Conservation (phyloP, 2,888 invertebrate species). For the Phalangium opilio region DNA sequence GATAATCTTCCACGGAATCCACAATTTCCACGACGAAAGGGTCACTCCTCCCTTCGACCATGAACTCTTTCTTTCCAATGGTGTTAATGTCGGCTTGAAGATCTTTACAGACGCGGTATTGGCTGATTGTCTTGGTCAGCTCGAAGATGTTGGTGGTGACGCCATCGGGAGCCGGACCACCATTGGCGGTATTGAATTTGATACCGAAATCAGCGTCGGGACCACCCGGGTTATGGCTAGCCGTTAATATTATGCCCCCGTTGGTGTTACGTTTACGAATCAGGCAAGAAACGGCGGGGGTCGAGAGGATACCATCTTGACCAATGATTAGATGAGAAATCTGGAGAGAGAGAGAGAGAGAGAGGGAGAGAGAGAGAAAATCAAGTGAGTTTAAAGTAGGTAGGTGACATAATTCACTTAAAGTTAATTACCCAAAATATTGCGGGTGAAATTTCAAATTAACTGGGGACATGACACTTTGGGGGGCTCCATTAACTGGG, state of each 20-base stretch:
- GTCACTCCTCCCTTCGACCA: conserved; percentile 44
- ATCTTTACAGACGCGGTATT: conserved; percentile 64
- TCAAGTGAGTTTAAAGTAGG: no score
- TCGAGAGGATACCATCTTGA: conserved; percentile 87
- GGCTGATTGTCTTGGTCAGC: conserved; percentile 55
- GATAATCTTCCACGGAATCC: conserved; percentile 78
- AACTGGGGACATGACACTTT: no score
- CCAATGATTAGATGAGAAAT: conserved; percentile 73
- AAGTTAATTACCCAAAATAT: no score
- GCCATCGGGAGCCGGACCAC: conserved; percentile 80
- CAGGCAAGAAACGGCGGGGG: conserved; percentile 88
- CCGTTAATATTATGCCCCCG: conserved; percentile 94
- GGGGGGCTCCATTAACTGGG: no score
- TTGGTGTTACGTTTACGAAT: conserved; percentile 60
- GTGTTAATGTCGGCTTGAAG: conserved; percentile 57
- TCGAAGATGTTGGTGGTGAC: conserved; percentile 78
- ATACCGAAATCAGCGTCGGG: conserved; percentile 96
- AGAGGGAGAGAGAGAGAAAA: no score
- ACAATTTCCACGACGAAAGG: conserved; percentile 71
- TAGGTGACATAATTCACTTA: no score
- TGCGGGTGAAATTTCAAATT: no score
- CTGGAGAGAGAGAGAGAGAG: no score
- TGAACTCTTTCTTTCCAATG: conserved; percentile 49
- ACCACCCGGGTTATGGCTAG: conserved; percentile 98
- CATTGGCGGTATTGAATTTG: conserved; percentile 94